Conservation (phyloP, 2,797 vertebrate genomes). For the Myripristis murdjan region DNA sequence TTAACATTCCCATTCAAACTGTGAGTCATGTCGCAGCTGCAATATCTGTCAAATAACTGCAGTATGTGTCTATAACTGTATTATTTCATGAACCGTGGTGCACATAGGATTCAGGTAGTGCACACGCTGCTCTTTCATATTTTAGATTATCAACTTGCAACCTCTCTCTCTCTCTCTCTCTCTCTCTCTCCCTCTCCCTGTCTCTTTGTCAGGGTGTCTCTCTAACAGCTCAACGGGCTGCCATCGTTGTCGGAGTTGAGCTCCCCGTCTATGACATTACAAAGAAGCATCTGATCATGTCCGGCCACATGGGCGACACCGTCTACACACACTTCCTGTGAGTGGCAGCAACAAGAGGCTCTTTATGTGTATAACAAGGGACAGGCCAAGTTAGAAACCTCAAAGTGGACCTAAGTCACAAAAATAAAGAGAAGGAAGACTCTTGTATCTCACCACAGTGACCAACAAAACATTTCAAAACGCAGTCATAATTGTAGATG, state of each 20-base stretch:
- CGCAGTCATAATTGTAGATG: no score
- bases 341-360: constrained; percentile 66
- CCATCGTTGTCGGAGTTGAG: constrained; percentile 96
- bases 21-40: no score
- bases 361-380: constrained; percentile 13
- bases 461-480: no score
- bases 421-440: no score
- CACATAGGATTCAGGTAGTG: no score
- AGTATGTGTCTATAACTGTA: no score
- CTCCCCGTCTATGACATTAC: constrained; percentile 96
- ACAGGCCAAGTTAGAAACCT: no score
- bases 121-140: background rate
- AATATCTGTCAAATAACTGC: no score
- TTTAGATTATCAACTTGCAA: background rate
- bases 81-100: no score
- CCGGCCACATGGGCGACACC: constrained; percentile 94
- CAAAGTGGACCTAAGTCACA: no score
- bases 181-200: background rate
- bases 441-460: no score
- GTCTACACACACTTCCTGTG: constrained; percentile 95
- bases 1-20: no score
- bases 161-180: constrained; percentile 2
- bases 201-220: constrained; percentile 91
- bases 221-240: constrained; percentile 95
- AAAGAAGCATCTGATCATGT: constrained; percentile 95